Conservation (phyloP, 2,888 invertebrate genomes). For the Acleris sparsana region DNA sequence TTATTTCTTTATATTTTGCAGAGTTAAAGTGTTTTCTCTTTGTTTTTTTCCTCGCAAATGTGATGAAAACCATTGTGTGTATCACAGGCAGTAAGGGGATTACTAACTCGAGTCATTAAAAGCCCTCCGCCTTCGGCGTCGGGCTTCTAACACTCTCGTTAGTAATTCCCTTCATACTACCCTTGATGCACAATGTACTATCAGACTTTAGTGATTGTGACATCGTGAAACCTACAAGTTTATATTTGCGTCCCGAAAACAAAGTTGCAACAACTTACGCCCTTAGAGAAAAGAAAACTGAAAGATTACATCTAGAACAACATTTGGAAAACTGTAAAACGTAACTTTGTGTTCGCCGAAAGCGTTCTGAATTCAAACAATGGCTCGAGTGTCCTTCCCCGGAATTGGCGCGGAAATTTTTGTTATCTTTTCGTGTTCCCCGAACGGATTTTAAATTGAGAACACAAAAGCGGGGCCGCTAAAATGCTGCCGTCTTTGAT, state of each 20-base stretch:
- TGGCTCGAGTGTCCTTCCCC: slow-evolving; percentile 78
- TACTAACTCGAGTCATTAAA: no score
- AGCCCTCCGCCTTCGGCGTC: no score
- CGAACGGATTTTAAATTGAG: slow-evolving; percentile 83
- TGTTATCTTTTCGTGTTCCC: slow-evolving; percentile 83
- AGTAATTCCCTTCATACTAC: no score
- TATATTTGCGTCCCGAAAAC: slow-evolving; percentile 16
- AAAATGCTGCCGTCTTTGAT: slow-evolving; percentile 55
- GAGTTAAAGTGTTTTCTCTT: no score
- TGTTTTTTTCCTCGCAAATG: no score
- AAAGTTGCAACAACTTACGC: background rate
- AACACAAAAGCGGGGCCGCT: slow-evolving; percentile 69
- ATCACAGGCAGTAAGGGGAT: no score
- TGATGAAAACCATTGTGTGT: no score
- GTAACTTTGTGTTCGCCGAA: slow-evolving; percentile 64
- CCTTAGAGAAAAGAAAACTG: slow-evolving; percentile 9
- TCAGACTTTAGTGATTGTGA: slow-evolving; percentile 11
- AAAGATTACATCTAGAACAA: slow-evolving; percentile 11
- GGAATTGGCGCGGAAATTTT: slow-evolving; percentile 82
- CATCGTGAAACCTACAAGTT: slow-evolving; percentile 20
- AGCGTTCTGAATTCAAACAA: slow-evolving; percentile 79
- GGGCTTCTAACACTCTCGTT: no score
- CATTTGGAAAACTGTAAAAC: slow-evolving; percentile 29
- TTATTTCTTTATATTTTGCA: no score
- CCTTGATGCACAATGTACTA: no score